phyloP scores from a whole-genome alignment of 2,888 invertebrate genomes.

The Brachycybe producta region DNA sequence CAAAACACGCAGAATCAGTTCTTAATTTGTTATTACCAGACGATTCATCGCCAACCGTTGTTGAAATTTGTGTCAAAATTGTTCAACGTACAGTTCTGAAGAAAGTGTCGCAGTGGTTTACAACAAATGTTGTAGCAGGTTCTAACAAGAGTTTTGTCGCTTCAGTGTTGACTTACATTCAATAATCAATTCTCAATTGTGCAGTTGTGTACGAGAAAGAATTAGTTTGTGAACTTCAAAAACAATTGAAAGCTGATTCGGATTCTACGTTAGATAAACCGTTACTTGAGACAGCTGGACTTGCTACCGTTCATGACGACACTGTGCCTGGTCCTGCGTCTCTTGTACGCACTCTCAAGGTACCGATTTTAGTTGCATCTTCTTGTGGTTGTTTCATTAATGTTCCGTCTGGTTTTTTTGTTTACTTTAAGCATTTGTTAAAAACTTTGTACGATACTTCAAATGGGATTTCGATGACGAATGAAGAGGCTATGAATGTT shows the following conservation, averaged over 20 bases:
- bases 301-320: conserved; percentile 1
- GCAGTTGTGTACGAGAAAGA: conserved; percentile 1
- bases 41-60: conserved; percentile 13
- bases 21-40: conserved; percentile 10
- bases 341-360: background rate
- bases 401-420: no score
- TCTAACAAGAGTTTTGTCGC: background rate
- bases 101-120: conserved; percentile 14
- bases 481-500: no score
- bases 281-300: no score
- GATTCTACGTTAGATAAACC: no score
- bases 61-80: conserved; percentile 13
- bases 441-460: no score
- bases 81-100: conserved; percentile 4
- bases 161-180: background rate
- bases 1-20: background rate
- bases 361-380: background rate
- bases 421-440: no score
- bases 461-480: no score
- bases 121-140: conserved; percentile 12
- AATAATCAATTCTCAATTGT: background rate
- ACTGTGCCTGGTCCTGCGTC: background rate
- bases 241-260: background rate
- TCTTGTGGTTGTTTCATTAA: no score
- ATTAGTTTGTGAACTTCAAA: background rate